Base-by-base conservation (phyloP, 2,113 vertebrate species). In the Pluvialis apricaria region DNA sequence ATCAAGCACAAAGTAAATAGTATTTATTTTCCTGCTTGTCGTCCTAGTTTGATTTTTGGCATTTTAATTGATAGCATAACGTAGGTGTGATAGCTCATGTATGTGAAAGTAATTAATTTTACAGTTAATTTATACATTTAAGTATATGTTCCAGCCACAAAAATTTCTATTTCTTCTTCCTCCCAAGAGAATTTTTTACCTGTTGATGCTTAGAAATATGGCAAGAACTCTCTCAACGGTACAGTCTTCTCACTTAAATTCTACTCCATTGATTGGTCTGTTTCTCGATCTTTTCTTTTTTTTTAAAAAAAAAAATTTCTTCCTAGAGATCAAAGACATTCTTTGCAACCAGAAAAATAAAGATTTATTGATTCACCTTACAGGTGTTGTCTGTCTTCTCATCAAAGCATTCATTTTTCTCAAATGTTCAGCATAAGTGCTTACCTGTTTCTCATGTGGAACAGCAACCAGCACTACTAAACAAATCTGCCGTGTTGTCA, bases 291-390 rank as follows among this genome's bases (percentile, higher is more conserved):
- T 10, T 40, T 52, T 31, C 5, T 42, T 29, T 68, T 55, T 55
- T 88, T 32, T n/a, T 7, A 26, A 51, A 36, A 47, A 5, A 62
- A 47, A 22, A 36, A 36, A 7, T 24, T 24, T 91, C n/a, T 87
- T 77, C 47, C 57, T 85, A 45, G 70, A 85, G 57, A 96, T 94
- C 88, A 94, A 95, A 95, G 80, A 64, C 73, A 89, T 94, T 92
- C 88, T 89, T 97, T 85, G 57, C 77, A 95, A 69, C 8, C 11
- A 80, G 86, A 69, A 96, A 90, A 94, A 85, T 69, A 91, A 89
- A 92, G 92, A 86, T 95, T 71, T 97, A 96, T 94, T 92, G 88
- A 91, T 94, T 85, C 70, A 92, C 45, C 58, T 94, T 76, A 94
- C 88, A 92, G 86, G 64, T 94, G 72, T 81, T 91, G n/a, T 22